Conservation (phyloP, 2,888 invertebrate species). For the Camponotus fellah region DNA sequence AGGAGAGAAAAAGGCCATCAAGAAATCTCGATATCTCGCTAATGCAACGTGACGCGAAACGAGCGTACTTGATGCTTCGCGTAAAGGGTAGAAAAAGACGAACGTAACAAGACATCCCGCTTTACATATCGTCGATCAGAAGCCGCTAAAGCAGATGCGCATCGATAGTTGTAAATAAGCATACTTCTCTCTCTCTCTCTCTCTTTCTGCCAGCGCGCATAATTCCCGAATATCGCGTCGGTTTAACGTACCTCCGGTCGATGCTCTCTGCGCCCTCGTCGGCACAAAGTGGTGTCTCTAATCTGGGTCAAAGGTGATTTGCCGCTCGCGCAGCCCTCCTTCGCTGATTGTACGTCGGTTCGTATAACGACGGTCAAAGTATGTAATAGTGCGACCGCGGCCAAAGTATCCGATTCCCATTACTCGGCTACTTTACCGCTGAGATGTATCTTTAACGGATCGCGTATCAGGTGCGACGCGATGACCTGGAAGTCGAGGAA, state of each 20-base stretch:
- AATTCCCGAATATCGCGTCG: conserved; percentile 60
- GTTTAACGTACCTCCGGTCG: conserved; percentile 54
- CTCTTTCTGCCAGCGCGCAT: conserved; percentile 37
- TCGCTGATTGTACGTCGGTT: conserved; percentile 16
- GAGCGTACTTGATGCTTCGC: neutral
- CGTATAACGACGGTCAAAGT: conserved; percentile 36
- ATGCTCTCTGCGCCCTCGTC: conserved; percentile 44
- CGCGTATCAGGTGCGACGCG: conserved; percentile 42
- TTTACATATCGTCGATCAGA: conserved; percentile 58
- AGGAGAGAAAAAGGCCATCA: conserved; percentile 57
- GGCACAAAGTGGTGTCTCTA: conserved; percentile 57
- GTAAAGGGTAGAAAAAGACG: conserved; percentile 39
- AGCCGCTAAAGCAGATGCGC: conserved; percentile 34
- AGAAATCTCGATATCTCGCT: conserved; percentile 79
- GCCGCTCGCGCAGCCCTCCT: conserved; percentile 38
- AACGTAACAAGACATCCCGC: conserved; percentile 14
- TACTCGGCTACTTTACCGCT: conserved; percentile 31
- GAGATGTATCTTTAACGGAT: conserved; percentile 31
- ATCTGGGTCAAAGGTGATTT: conserved; percentile 64
- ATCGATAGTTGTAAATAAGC: conserved; percentile 55
- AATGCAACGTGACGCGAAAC: conserved; percentile 81
- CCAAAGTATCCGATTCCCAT: conserved; percentile 48
- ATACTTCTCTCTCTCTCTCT: conserved; percentile 6
- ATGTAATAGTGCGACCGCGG: conserved; percentile 39
- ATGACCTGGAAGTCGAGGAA: conserved; percentile 46